These are phyloP conservation scores for Alviniconcha strummeri DNA, from an alignment of 2,888 invertebrate species.

Conservation along the genomic window DNA sequence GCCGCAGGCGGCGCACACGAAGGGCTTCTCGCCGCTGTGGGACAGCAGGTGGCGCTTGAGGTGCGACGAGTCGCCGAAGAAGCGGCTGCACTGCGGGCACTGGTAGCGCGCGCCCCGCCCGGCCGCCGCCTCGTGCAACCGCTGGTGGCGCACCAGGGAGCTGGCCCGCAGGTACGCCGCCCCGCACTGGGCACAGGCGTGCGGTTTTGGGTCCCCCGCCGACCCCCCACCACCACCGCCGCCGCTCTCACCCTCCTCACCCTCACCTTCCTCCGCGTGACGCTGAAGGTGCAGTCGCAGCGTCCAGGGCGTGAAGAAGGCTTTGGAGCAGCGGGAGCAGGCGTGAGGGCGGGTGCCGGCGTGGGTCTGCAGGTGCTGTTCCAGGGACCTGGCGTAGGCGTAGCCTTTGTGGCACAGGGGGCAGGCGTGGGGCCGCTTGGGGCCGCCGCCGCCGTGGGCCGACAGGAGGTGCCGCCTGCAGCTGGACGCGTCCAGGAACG, in stretches of 20 bases:
- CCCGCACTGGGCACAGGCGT: constrained; percentile 7
- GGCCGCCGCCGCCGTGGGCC: too few relatives aligned
- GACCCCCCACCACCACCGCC: neutral
- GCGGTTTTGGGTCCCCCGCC: neutral
- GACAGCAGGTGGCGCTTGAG: constrained; percentile 16
- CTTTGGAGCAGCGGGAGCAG: neutral
- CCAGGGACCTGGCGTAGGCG: neutral
- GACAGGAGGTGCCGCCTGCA: neutral
- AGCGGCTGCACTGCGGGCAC: neutral
- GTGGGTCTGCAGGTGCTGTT: neutral
- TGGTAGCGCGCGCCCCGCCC: constrained; percentile 2
- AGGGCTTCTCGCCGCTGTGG: constrained; percentile 20
- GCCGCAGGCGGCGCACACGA: constrained; percentile 12
- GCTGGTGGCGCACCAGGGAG: constrained; percentile 13
- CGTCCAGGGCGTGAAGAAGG: constrained; percentile 7
- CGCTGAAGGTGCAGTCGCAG: constrained; percentile 1
- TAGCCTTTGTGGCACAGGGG: neutral
- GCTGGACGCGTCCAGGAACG: neutral
- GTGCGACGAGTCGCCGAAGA: constrained; percentile 15
- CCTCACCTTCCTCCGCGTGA: neutral
- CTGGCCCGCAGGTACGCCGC: constrained; percentile 7
- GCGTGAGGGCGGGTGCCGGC: neutral
- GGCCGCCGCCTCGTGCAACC: neutral
- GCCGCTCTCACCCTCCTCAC: too few relatives aligned
- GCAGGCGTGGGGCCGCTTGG: neutral